Conservation (phyloP, 2,113 vertebrate species). For the Felis catus region DNA sequence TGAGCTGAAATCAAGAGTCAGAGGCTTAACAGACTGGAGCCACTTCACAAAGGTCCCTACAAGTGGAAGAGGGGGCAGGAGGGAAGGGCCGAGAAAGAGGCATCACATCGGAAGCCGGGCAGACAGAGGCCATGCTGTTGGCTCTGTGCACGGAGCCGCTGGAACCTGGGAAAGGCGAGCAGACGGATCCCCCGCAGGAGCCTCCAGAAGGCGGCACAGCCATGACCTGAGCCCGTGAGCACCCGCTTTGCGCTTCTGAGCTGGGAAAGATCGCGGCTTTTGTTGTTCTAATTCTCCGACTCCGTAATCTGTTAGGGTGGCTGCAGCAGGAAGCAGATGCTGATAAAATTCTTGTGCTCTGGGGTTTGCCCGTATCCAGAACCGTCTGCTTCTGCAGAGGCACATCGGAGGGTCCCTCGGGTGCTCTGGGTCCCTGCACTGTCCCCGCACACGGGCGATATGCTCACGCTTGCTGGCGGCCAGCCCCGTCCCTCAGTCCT, state of each 20-base stretch:
- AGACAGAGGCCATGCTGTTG: not conserved
- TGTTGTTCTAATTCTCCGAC: not conserved
- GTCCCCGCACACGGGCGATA: rapidly evolving
- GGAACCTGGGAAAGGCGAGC: not conserved
- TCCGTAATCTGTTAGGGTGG: too few species aligned
- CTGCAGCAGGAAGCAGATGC: not conserved
- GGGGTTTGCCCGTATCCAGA: not conserved
- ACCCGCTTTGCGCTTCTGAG: not conserved
- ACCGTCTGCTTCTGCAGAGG: too few species aligned
- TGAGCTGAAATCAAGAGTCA: too few species aligned
- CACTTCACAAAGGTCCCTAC: too few species aligned
- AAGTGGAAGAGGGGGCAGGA: not conserved
- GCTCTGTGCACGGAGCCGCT: too few species aligned
- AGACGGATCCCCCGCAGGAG: not conserved
- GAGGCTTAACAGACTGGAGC: too few species aligned
- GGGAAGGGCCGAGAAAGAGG: not conserved
- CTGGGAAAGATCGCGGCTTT: too few species aligned
- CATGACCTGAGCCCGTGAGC: not conserved
- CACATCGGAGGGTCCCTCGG: not conserved
- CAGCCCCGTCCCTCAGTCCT: not conserved
- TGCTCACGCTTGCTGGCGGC: not conserved
- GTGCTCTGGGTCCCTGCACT: too few species aligned
- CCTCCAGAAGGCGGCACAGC: not conserved
- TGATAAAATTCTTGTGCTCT: not conserved
- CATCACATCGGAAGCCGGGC: not conserved